A percentile compares a stretch with the other conserved stretches of the same genome.
phyloP scores from a whole-genome alignment of 2,113 vertebrate species.

The Pica pica region DNA sequence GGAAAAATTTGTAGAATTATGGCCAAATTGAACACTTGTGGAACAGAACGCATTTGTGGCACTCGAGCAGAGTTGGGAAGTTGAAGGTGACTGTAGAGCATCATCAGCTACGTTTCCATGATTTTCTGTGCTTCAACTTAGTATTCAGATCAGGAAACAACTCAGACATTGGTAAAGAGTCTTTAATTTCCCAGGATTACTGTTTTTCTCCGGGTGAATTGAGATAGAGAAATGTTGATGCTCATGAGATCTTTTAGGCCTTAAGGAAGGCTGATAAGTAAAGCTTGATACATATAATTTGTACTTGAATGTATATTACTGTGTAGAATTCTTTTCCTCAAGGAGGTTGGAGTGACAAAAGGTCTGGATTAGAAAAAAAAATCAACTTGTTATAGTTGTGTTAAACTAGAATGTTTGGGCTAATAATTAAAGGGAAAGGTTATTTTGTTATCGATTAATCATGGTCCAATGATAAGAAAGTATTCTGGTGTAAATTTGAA shows the following conservation, averaged over 20 bases:
- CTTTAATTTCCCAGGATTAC: not conserved
- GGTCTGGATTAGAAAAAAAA: not conserved
- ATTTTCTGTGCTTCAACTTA: not conserved
- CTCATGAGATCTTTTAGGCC: not conserved
- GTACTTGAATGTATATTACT: not conserved
- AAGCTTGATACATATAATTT: not conserved
- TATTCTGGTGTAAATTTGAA: not conserved
- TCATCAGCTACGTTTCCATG: not conserved
- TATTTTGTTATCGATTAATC: not conserved
- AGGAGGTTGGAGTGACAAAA: not conserved
- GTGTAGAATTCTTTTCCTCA: not conserved
- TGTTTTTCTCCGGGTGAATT: not conserved
- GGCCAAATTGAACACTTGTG: not conserved
- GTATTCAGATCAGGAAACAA: not conserved
- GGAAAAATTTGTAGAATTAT: not conserved
- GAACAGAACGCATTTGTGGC: not conserved
- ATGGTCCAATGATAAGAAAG: not conserved
- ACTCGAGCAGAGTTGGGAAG: fast-evolving
- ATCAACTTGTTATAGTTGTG: not conserved
- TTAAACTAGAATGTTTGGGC: not conserved
- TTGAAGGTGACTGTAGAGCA: not conserved
- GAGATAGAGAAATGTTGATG: not conserved
- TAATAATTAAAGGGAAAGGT: not conserved
- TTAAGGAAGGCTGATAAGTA: not conserved
- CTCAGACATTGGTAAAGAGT: not conserved